Percentiles rank a stretch among this genome's conserved stretches.
Evolutionary conservation across 2,888 invertebrate species (phyloP).

Genomic region (Nymphalis polychloros): DNA sequence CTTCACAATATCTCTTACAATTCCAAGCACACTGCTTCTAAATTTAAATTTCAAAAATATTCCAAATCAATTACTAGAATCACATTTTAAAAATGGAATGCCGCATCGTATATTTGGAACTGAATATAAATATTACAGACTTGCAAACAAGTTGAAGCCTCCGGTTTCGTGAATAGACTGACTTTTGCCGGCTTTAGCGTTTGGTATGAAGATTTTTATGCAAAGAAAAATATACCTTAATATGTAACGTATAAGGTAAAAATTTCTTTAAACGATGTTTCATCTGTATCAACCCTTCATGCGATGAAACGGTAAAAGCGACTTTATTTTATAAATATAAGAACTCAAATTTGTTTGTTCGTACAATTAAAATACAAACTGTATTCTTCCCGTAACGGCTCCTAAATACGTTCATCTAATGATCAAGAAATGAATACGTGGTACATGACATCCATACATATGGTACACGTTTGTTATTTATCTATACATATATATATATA

Average conservation of each 20-base stretch:
- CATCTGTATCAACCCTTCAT: slow-evolving; percentile 30
- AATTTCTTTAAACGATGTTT: slow-evolving; percentile 16
- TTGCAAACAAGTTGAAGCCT: slow-evolving; percentile 47
- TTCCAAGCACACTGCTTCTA: not conserved
- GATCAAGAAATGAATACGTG: not conserved
- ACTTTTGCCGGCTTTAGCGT: slow-evolving; percentile 44
- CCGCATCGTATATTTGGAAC: slow-evolving; percentile 32
- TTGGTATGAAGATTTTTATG: slow-evolving; percentile 20
- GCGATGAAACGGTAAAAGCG: not conserved
- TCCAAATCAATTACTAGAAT: slow-evolving; percentile 18
- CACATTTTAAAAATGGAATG: slow-evolving; percentile 34
- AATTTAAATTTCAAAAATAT: slow-evolving; percentile 9
- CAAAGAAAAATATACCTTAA: slow-evolving; percentile 21
- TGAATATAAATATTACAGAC: slow-evolving; percentile 29
- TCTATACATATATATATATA: no score
- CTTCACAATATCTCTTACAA: not conserved
- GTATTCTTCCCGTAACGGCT: slow-evolving; percentile 24
- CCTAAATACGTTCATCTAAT: slow-evolving; percentile 14
- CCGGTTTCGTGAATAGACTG: slow-evolving; percentile 53
- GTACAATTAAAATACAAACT: slow-evolving; percentile 39
- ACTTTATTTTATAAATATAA: not conserved
- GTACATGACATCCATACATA: not conserved
- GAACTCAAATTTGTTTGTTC: slow-evolving; percentile 19
- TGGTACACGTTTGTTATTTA: not conserved
- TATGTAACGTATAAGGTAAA: not conserved